Base-by-base conservation (phyloP, 2,888 invertebrate species). In the Penaeus monodon region DNA sequence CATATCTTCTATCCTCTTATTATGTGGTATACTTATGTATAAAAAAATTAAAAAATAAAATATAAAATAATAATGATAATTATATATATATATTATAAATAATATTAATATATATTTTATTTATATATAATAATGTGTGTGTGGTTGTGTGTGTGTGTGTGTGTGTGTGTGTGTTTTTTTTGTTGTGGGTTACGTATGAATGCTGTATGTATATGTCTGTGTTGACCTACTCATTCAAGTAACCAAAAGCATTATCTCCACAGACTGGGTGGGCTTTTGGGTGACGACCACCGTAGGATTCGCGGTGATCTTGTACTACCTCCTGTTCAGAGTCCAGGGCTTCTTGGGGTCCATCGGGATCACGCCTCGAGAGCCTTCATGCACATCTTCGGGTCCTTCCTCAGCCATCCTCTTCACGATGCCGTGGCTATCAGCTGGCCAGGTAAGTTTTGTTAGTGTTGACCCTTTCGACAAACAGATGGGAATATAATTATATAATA, bases 351-450 rank as follows among this genome's bases (percentile, higher is more conserved):
- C 80, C 66, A 3, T 29, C 65, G 14, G 22, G 20, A 8, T 79
- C 38, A 24, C 27, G 29, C 73, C 64, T 88, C 84, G 4, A 49
- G 57, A 33, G 88, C 84, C 22, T 88, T 88, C 68, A 88, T 88
- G 74, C 66, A 89, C 57, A 68, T 89, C 68, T 80, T 82, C 65
- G 89, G 89, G n/a, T 66, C 84, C 68, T 89, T 89, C 80, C 65
- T 89, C 65, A 68, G 81, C 24, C 89, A 89, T 44, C 87, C 85
- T 89, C 64, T 68, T 64, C 27, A 57, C 22, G 49, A 82, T 89
- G 17, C 87, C 89, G 12, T 81, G 84, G 81, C 68, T 88, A 6
- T 80, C 81, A 20, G 84, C 84, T 29, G 88, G 74, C 3, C 49
- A 80, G 84, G 88, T 88, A 66, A 17, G 84, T 24, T n/a, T 3